These are phyloP conservation scores for Pantherophis vulpinus DNA, from an alignment of 2,797 vertebrate species.

Conservation along the genomic window DNA sequence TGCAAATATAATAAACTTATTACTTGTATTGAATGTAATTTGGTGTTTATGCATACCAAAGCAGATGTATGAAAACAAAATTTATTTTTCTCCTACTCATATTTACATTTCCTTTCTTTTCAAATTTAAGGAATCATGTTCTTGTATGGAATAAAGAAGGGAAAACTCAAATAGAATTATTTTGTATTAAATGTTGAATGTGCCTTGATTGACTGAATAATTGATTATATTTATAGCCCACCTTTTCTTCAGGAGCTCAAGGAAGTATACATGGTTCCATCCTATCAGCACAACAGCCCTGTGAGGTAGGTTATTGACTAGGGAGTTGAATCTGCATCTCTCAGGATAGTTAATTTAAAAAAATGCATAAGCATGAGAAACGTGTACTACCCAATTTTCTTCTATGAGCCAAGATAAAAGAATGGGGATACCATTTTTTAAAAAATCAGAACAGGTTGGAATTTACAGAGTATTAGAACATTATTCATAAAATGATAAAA, in stretches of 20 bases:
- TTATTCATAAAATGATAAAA: not conserved
- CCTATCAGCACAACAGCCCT: not conserved
- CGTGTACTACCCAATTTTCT: not conserved
- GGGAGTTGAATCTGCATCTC: not conserved
- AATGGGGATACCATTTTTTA: not conserved
- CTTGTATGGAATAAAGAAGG: not conserved
- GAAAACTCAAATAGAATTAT: not conserved
- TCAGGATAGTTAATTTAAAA: not conserved
- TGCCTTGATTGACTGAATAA: not conserved
- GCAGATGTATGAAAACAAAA: not conserved
- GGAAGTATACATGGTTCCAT: not conserved
- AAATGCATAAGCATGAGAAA: not conserved
- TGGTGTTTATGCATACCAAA: not conserved
- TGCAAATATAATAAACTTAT: not conserved
- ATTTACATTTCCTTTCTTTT: not conserved
- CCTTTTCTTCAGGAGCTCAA: not conserved
- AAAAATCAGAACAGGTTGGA: not conserved
- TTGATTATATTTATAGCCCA: not conserved
- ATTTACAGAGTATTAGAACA: not conserved
- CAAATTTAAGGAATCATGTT: not conserved
- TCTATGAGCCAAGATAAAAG: not conserved
- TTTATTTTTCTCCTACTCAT: not conserved
- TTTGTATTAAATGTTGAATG: not conserved
- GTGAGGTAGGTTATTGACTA: not conserved
- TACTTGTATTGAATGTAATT: not conserved